Base-by-base conservation (phyloP, 2,113 vertebrate genomes). In the Xiphophorus hellerii region DNA sequence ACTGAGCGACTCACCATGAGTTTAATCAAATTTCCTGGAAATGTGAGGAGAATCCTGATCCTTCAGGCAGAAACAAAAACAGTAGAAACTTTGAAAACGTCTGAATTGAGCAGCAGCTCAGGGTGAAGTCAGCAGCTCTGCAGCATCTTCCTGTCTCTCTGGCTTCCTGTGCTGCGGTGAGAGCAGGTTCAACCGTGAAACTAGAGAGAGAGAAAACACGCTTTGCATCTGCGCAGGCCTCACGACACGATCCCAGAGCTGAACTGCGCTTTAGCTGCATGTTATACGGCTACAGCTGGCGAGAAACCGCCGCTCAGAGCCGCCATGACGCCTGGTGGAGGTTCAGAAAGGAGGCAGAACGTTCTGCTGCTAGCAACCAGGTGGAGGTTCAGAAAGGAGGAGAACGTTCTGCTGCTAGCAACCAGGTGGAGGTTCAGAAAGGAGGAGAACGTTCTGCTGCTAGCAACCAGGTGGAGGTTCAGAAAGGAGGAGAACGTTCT, bases 81-180 rank as follows among this genome's bases (percentile, higher is more conserved):
- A 37, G 11, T 10, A 37, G 35, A 37, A 12, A 12, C 10, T 11
- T 11, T 37, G 35, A 37, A 37, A 37, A 3, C 35, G 35, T 37
- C 35, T 37, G 14, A 30, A 54, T 11, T 22, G 4, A 54, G 33
- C 30, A 31, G 75, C 64, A 54, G 30, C 42, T 25, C 39, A 27
- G 29, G 42, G 4, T 17, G 20, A 14, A 68, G 7, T 72, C 22
- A 31, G 54, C 22, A 31, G 54, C 29, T 0, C 37, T 15, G 81
- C 73, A 73, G 62, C 85, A 68, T 69, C 76, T 91, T 90, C 92
- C 90, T 83, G 87, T 81, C 70, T 37, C 0, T 39, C 29, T 68
- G 12, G 48, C 72, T 88, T 92, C 88, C 89, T 89, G 88, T 81
- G 61, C 27, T 85, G 87, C 54, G 88, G 91, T 88, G 69, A 22